Evolutionary conservation across 2,797 vertebrate species (phyloP), one percentile per base, ranked within the genome.

Genomic region (Steatocranus sp.): DNA sequence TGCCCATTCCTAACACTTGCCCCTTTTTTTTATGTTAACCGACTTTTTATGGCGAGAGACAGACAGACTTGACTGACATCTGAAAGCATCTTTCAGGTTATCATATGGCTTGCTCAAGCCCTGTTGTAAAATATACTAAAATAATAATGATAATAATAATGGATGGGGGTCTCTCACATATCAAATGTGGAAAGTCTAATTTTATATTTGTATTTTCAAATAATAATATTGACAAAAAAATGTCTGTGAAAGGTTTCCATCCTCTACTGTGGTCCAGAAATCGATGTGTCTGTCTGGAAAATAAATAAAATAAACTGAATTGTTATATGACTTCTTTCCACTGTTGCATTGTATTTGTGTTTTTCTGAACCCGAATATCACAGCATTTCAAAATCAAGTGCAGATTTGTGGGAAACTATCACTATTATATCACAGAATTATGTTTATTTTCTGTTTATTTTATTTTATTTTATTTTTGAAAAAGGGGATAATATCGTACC

Each of bases 121-220:
- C 97, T 97, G 97, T 97, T 98, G 97, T 98, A 98, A 98, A 98
- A 97, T 97, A 95, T 93, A 97, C 96, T 96, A 84, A 96, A 97
- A 89, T 87, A 82, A 91, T 88, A 76, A 89, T 88, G 85, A 91
- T 92, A 92, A 92, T 93, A 91, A 93, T 94, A 92, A 92, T 97
- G 97, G 97, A 97, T 97, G 97, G 97, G 97, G 97, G 97, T 97
- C 97, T 98, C 97, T 99, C 97, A 98, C 97, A 98, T 98, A 97
- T 97, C 97, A 98, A 97, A 98, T 98, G 97, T 98, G 98, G 97
- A 99, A 98, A 99, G 97, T 98, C 98, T 98, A 99, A 98, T 98
- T 99, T 98, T 98, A 99, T 99, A 99, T 99, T 99, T 98, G 98
- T 99, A 98, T 98, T 98, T 99, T 99, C 98, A 98, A 98, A 98